Evolutionary conservation across 2,888 invertebrate genomes (phyloP), one percentile per base, ranked within the genome.

Genomic region (Drosophila multiciliata): DNA sequence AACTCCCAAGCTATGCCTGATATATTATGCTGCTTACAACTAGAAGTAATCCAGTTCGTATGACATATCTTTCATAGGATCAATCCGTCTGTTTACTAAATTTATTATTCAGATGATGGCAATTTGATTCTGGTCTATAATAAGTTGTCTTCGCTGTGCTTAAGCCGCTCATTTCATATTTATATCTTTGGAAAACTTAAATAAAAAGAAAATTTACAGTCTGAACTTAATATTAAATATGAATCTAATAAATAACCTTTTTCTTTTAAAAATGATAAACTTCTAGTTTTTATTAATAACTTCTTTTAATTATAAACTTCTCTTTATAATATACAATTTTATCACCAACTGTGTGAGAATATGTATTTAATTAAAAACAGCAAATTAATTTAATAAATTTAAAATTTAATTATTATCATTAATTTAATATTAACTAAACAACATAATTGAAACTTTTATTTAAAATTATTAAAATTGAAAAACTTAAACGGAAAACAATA

Each of bases 191-290:
- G 1, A 1, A 7, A 8, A 17, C 3, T 8, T 7, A 12, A 7
- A 20, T 20, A 1, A 1, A 0, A 45, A 45, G 3, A 12, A 20
- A 20, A 20, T 12, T 12, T 42, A 20, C 3, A 12, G 3, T 20
- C 7, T 12, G 6, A 42, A 12, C 6, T 20, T 20, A 6, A 12
- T 7, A 5, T 7, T 7, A 42, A 42, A 20, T 42, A 12, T 20
- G 42, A 20, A 11, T 11, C 6, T 6, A 0, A 11, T 11, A n/a
- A 5, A n/a, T 5, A 11, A 5, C 6, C 0, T n/a, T 5, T 36
- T 36, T 6, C 36, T 15, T 36, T 15, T 3, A 3, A 36, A 35
- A 15, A 1, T 15, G 0, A 35, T 35, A 6, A 35, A 6, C 15
- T 35, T 6, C 15, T 12, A 6, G 15, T 6, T n/a, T n/a, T n/a